Conservation (phyloP, 2,797 vertebrate species). For the Danio jaintianensis region DNA sequence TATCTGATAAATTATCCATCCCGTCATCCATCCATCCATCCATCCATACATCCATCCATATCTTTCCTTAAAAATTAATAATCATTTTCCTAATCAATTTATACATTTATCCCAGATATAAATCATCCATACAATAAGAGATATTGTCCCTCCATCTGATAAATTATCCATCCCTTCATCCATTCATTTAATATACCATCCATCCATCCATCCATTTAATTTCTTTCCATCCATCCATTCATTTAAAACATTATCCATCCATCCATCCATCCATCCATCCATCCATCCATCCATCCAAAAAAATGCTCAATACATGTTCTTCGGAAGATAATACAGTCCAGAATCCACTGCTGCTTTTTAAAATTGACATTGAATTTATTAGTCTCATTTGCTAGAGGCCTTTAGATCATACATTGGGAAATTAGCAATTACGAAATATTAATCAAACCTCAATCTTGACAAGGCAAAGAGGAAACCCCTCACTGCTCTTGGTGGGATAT, state of each 20-base stretch:
- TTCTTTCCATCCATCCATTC: too few species aligned
- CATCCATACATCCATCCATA: too few species aligned
- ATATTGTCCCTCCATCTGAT: too few species aligned
- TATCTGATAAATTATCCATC: too few species aligned
- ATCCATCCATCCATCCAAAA: neutral
- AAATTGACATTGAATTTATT: neutral
- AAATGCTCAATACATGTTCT: neutral
- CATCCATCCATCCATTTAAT: too few species aligned
- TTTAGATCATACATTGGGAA: neutral
- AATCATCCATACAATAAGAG: too few species aligned
- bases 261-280: neutral
- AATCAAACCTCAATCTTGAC: constrained; percentile 9
- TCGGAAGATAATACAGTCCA: neutral
- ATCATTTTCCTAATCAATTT: too few species aligned
- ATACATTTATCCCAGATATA: too few species aligned
- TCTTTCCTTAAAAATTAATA: too few species aligned
- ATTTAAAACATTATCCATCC: neutral
- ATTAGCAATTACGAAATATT: neutral
- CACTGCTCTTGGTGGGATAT: neutral
- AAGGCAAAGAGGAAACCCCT: neutral
- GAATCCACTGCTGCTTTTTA: neutral
- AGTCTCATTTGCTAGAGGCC: constrained; percentile 6
- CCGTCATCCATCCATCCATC: too few species aligned
- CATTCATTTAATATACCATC: too few species aligned
- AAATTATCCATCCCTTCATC: too few species aligned